Base-by-base conservation (phyloP, 2,113 vertebrate species). In the Sterna hirundo region DNA sequence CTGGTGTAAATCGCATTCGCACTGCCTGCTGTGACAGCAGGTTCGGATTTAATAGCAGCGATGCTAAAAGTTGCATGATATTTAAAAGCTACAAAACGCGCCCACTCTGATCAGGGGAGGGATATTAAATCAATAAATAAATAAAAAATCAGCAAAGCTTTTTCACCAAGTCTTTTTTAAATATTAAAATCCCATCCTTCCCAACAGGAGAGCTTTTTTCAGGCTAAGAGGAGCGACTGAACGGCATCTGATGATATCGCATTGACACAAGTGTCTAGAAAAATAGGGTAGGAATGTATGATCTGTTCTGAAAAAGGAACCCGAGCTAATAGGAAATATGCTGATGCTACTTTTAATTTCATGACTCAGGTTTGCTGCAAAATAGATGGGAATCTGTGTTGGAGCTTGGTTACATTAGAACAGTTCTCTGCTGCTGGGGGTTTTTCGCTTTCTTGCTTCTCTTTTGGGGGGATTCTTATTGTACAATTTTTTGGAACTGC, bases 201-300 rank as follows among this genome's bases (percentile, higher is more conserved):
- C 95, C 95, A 93, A 93, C 89, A 96, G 93, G 82, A 96, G 94
- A 95, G 94, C 93, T 93, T 92, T 96, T 96, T 82, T 93, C 90
- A 86, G 87, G 66, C 90, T 91, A 68, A 94, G 91, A 79, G 84
- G 87, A 91, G 85, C 40, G 23, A 55, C 90, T 94, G 91, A 94
- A 86, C 88, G n/a, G 92, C 91, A 77, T 95, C 86, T 94, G 91
- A 96, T 94, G 95, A 75, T 91, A 94, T 96, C 18, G 15, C 94
- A 95, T 95, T 96, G 96, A 96, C 95, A 96, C 94, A 69, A 97
- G 91, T 94, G 92, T 97, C 96, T 95, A 89, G 95, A 96, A 93
- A 96, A 96, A 97, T 96, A 92, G 85, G 93, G 92, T 94, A 89
- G 92, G 83, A 86, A 87, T 14, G 88, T 85, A 30, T 97, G 95